phyloP scores from a whole-genome alignment of 2,888 invertebrate genomes.

The Troides helena region DNA sequence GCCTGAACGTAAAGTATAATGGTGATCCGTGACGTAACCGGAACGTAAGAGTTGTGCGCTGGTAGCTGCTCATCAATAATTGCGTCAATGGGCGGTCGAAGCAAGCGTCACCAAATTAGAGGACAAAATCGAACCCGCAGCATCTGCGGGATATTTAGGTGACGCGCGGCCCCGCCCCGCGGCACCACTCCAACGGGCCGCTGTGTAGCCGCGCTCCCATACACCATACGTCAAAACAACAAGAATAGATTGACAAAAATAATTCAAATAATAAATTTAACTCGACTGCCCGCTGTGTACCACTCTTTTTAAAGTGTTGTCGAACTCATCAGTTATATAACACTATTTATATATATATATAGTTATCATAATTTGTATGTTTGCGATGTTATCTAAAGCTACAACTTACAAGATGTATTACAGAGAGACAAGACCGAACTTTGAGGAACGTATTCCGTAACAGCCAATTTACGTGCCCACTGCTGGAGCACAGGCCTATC shows the following conservation, averaged over 20 bases:
- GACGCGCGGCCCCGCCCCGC: conserved; percentile 68
- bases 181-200: conserved; percentile 51
- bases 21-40: conserved; percentile 30
- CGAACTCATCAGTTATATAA: background rate
- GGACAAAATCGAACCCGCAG: conserved; percentile 48
- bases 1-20: too few relatives aligned
- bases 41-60: conserved; percentile 33
- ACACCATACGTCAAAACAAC: conserved; percentile 48
- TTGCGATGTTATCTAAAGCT: background rate
- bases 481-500: too few relatives aligned
- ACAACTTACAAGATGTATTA: too few relatives aligned
- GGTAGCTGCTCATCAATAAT: conserved; percentile 43
- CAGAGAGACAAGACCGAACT: too few relatives aligned
- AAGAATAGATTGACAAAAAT: conserved; percentile 44
- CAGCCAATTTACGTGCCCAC: too few relatives aligned
- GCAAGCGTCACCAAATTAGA: conserved; percentile 76
- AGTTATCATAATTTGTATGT: background rate
- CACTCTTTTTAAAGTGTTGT: conserved; percentile 12
- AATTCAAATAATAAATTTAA: conserved; percentile 19
- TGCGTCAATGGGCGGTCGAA: conserved; percentile 42
- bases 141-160: conserved; percentile 53
- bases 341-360: background rate
- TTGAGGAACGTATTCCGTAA: too few relatives aligned
- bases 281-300: conserved; percentile 8
- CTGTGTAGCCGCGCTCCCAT: conserved; percentile 35